Conservation (phyloP, 2,888 invertebrate genomes). For the Esperia sulphurella region DNA sequence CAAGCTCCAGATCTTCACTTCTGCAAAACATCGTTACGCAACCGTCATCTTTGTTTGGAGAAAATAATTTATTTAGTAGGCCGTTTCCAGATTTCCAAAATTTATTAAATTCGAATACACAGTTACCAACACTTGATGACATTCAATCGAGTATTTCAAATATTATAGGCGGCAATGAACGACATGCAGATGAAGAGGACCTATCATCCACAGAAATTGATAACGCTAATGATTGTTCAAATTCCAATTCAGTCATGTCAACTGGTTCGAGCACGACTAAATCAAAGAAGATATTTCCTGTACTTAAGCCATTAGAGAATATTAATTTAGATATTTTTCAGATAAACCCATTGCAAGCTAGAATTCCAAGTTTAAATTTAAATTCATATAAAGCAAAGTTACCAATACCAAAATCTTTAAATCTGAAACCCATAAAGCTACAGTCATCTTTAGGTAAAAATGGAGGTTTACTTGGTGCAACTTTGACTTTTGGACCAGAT, state of each 20-base stretch:
- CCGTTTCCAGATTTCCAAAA: conserved; percentile 16
- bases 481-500: conserved; percentile 26
- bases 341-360: conserved; percentile 27
- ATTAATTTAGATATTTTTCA: conserved; percentile 38
- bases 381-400: conserved; percentile 43
- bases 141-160: conserved; percentile 27
- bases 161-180: conserved; percentile 25
- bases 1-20: conserved; percentile 16
- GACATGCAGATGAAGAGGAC: conserved; percentile 15
- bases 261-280: conserved; percentile 28
- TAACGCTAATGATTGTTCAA: conserved; percentile 19
- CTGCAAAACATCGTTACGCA: conserved; percentile 21
- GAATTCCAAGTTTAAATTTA: conserved; percentile 30
- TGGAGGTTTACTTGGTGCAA: conserved; percentile 28
- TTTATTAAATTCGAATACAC: conserved; percentile 21
- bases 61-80: conserved; percentile 13
- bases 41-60: conserved; percentile 18
- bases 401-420: conserved; percentile 35
- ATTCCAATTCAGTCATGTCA: conserved; percentile 25
- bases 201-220: conserved; percentile 14
- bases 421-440: conserved; percentile 37
- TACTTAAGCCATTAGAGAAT: conserved; percentile 28
- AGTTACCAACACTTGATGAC: conserved; percentile 33
- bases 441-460: conserved; percentile 33
- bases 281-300: conserved; percentile 21